These are phyloP conservation scores for Pseudococcus viburni DNA, from an alignment of 2,888 invertebrate genomes.

Conservation along the genomic window DNA sequence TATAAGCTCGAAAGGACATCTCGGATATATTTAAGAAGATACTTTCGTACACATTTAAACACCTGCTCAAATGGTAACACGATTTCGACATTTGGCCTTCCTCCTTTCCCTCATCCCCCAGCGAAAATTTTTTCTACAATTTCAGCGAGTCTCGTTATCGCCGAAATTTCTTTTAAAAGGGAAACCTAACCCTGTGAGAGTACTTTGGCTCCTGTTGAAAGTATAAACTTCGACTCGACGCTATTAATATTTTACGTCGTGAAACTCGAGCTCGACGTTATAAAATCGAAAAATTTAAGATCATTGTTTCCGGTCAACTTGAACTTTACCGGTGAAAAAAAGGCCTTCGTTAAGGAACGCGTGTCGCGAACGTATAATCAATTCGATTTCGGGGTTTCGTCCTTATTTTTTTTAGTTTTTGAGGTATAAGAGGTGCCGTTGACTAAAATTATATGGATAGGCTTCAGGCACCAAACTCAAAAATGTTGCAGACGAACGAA, in stretches of 20 bases:
- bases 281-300: constrained; percentile 20
- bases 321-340: background rate
- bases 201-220: background rate
- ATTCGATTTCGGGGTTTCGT: background rate
- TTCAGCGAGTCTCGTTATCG: background rate
- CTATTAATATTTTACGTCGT: no score
- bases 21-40: background rate
- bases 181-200: background rate
- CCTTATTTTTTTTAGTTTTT: background rate
- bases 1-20: background rate
- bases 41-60: background rate
- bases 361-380: background rate
- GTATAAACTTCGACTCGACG: no score
- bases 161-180: background rate
- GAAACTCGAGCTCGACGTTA: background rate
- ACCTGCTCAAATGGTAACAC: background rate
- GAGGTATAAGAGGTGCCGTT: no score
- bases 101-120: background rate
- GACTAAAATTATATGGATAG: no score
- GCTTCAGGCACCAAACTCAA: no score
- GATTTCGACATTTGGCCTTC: constrained; percentile 13
- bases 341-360: background rate
- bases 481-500: no score
- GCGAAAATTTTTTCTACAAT: constrained; percentile 1
- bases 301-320: constrained; percentile 25